A percentile compares a stretch with the other conserved stretches of the same genome.
phyloP scores from a whole-genome alignment of 2,888 invertebrate species.

The Spodoptera exigua region DNA sequence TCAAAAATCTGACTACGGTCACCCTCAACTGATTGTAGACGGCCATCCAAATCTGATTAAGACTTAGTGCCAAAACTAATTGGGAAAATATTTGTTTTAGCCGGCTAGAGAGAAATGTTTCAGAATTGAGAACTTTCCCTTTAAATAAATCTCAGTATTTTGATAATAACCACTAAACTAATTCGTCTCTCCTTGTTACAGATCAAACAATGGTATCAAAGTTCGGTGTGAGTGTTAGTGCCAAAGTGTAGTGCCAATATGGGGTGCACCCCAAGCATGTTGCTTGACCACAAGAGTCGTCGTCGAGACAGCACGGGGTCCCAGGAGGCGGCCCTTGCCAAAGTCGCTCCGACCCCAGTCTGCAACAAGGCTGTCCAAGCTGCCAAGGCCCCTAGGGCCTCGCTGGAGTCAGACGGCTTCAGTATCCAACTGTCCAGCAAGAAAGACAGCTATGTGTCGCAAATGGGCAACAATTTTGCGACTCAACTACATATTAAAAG shows the following conservation, averaged over 20 bases:
- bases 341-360: constrained; percentile 82
- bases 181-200: constrained; percentile 71
- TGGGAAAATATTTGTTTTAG: too few species aligned
- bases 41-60: too few species aligned
- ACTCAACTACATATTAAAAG: constrained; percentile 87
- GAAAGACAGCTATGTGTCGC: constrained; percentile 88
- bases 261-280: constrained; percentile 91
- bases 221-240: constrained; percentile 77
- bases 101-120: too few species aligned
- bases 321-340: constrained; percentile 85
- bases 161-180: neutral
- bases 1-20: too few species aligned
- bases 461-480: constrained; percentile 88
- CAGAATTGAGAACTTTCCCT: too few species aligned
- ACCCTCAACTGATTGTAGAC: too few species aligned
- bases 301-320: constrained; percentile 88
- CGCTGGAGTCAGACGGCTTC: constrained; percentile 86
- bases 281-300: constrained; percentile 90
- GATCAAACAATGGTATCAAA: constrained; percentile 69
- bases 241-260: constrained; percentile 87
- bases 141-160: too few species aligned
- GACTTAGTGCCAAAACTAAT: too few species aligned
- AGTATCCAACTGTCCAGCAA: constrained; percentile 86
- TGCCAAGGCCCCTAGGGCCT: constrained; percentile 83
- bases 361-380: constrained; percentile 85